Base-by-base conservation (phyloP, 1,140 invertebrate species). In the Caenorhabditis remanei region DNA sequence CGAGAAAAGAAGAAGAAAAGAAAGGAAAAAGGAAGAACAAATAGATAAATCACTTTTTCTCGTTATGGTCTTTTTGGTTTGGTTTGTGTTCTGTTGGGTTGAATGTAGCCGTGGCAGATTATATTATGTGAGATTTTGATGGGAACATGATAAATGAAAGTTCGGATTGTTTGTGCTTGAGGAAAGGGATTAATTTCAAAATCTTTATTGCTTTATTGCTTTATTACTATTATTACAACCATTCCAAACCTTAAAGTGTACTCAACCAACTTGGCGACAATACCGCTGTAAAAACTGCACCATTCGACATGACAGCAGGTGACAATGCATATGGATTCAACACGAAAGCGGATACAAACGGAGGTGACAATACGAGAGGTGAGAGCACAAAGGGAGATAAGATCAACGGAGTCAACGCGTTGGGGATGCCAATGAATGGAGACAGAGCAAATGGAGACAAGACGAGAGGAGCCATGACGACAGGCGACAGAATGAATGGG, bases 211-310 rank as follows among this genome's bases (percentile, higher is more conserved):
- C 4, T 50, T 50, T 50, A 11, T 91, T 48, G 56, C 85, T 53
- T 71, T 13, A 16, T 46, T 46, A 58, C 13, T 58, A 58, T 8
- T n/a, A 8, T 58, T n/a, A 58, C 16, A n/a, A 58, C 2, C 16
- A n/a, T 21, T 58, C n/a, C 16, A n/a, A n/a, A n/a, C 16, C 16
- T 61, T 19, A 75, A n/a, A 75, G 43, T 46, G 67, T 75, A 87
- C 90, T 90, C 21, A 91, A 85, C 87, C 88, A 91, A 86, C 91
- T 92, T 16, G 90, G 90, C 19, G 90, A 92, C n/a, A 92, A 79
- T 16, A 91, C 87, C 40, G 91, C 90, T 55, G 88, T 75, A 71
- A 85, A 90, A 19, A 88, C 86, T 56, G 89, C 88, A 13, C 92
- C 79, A 32, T 88, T 86, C 40, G 87, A 90, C 58, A 87, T 41